A percentile compares a stretch with the other conserved stretches of the same genome.
Conservation (phyloP, 2,113 vertebrate species). For the Cochlearius cochlearius region DNA sequence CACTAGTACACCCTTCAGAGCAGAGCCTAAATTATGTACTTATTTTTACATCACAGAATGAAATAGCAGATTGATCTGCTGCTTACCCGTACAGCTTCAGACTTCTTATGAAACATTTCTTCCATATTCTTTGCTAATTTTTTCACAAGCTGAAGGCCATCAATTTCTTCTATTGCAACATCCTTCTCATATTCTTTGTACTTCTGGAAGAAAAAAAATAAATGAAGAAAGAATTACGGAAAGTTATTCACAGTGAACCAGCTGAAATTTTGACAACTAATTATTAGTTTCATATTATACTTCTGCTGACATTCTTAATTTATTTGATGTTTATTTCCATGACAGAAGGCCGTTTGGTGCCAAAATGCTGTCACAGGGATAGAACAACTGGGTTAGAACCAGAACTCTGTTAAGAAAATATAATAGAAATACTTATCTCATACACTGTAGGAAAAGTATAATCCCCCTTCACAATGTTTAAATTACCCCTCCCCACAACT, state of each 20-base stretch:
- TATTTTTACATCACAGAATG: background rate
- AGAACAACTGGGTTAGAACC: background rate
- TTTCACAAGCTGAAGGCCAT: slow-evolving; percentile 94
- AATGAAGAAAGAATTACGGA: background rate
- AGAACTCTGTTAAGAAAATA: background rate
- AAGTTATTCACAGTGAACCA: background rate
- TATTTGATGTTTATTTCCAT: background rate
- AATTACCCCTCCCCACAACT: background rate
- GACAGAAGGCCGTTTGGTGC: background rate
- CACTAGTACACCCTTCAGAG: background rate
- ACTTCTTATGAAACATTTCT: slow-evolving; percentile 98
- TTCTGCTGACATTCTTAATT: background rate
- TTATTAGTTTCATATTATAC: background rate
- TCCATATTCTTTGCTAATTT: slow-evolving; percentile 96
- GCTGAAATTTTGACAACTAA: background rate
- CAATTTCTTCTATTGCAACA: slow-evolving; percentile 92
- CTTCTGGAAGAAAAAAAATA: slow-evolving; percentile 82
- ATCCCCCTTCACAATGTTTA: background rate
- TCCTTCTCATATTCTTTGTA: slow-evolving; percentile 97
- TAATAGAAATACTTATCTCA: background rate
- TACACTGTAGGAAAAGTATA: background rate
- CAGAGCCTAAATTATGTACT: background rate
- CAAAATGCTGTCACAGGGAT: background rate
- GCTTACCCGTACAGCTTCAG: slow-evolving; percentile 92
- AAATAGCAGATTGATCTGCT: background rate